These are phyloP conservation scores for Clarias fuscus DNA, from an alignment of 2,797 vertebrate species.

Conservation along the genomic window DNA sequence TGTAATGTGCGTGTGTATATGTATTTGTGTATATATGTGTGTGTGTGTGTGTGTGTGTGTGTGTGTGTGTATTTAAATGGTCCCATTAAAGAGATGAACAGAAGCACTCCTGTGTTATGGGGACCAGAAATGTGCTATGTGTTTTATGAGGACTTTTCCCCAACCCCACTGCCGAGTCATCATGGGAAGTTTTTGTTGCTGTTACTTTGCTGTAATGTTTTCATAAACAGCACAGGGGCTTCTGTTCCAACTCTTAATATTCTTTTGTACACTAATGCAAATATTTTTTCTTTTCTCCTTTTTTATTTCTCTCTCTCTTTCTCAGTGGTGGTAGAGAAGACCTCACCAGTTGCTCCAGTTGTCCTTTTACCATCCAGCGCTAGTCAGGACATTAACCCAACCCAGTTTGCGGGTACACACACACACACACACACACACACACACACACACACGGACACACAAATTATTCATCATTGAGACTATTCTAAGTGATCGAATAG, in stretches of 20 bases:
- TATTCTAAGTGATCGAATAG: neutral
- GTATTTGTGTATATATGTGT: no score
- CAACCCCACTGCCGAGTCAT: no score
- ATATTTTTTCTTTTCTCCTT: neutral
- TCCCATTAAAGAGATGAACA: no score
- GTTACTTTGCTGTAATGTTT: no score
- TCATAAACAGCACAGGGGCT: no score
- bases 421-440: conserved; percentile 10
- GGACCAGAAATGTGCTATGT: no score
- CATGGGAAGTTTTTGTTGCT: no score
- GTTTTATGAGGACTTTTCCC: no score
- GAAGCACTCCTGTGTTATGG: no score
- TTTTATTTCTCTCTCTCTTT: neutral
- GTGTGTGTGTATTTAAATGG: neutral
- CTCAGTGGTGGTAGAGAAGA: conserved; percentile 88
- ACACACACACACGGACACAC: conserved; percentile 9
- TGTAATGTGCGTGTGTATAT: no score
- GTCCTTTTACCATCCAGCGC: conserved; percentile 89
- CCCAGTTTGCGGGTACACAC: conserved; percentile 85
- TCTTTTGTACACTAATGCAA: no score
- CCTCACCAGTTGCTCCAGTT: conserved; percentile 87
- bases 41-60: neutral
- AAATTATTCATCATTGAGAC: neutral
- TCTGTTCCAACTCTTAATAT: no score
- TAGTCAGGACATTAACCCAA: conserved; percentile 92